A percentile compares a stretch with the other conserved stretches of the same genome.
phyloP scores from a whole-genome alignment of 2,888 invertebrate genomes.

The Andrena chrysosceles region DNA sequence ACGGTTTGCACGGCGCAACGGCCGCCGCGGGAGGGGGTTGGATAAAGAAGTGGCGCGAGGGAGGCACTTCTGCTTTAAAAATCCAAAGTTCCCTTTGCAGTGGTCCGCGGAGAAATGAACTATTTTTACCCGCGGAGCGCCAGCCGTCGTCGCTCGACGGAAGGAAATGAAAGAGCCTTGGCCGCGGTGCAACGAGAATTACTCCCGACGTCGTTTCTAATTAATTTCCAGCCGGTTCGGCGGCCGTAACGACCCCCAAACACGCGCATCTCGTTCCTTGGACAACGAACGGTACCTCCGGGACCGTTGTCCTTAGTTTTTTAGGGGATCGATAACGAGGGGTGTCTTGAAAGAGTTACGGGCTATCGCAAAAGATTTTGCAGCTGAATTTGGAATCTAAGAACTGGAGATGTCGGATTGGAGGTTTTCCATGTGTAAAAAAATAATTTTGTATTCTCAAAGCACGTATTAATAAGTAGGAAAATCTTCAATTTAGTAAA shows the following conservation, averaged over 20 bases:
- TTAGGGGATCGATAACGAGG: neutral
- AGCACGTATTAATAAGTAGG: too few species aligned
- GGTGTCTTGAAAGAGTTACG: neutral
- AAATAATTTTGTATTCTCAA: too few species aligned
- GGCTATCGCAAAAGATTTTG: neutral
- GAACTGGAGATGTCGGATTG: neutral
- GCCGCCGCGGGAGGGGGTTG: neutral
- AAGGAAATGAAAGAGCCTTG: conserved; percentile 12
- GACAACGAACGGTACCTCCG: neutral
- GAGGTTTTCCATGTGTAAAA: neutral
- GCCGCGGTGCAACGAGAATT: conserved; percentile 39
- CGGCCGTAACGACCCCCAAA: conserved; percentile 8
- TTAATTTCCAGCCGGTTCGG: conserved; percentile 41
- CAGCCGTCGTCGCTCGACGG: neutral
- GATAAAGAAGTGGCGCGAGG: neutral
- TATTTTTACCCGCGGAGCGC: conserved; percentile 68
- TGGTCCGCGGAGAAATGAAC: conserved; percentile 72
- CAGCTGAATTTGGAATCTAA: neutral
- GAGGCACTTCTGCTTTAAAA: conserved; percentile 57
- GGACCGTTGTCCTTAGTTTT: neutral
- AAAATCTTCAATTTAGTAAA: too few species aligned
- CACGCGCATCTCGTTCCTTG: neutral
- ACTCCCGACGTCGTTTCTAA: conserved; percentile 47
- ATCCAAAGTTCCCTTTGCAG: conserved; percentile 68
- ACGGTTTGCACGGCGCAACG: conserved; percentile 26